Evolutionary conservation across 1,140 invertebrate genomes (phyloP).

Genomic region (Fragariocoptes setiger): DNA sequence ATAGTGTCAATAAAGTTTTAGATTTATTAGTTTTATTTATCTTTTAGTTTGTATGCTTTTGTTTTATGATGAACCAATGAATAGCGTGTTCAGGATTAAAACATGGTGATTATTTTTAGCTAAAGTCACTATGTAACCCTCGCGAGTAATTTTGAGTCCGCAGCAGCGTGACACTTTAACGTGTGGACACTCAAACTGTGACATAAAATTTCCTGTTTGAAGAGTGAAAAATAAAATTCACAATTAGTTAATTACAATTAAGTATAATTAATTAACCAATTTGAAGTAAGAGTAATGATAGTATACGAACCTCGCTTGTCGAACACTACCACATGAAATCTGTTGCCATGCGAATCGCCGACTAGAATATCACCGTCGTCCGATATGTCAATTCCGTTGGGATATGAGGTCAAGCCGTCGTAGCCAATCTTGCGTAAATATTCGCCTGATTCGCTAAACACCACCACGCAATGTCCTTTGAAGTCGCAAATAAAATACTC

Average conservation of each 20-base stretch:
- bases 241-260: constrained; percentile 51
- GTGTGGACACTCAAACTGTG: constrained; percentile 80
- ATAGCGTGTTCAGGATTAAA: constrained; percentile 70
- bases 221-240: no score
- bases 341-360: constrained; percentile 84
- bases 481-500: constrained; percentile 93
- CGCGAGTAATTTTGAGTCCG: constrained; percentile 75
- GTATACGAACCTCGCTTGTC: constrained; percentile 8
- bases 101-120: constrained; percentile 96
- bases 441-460: constrained; percentile 62
- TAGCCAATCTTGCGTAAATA: constrained; percentile 70
- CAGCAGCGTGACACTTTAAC: constrained; percentile 89
- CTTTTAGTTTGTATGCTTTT: background rate
- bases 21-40: background rate
- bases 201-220: constrained; percentile 53
- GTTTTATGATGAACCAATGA: constrained; percentile 26
- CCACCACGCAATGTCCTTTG: constrained; percentile 83
- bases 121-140: constrained; percentile 78
- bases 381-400: constrained; percentile 86
- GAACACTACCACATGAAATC: constrained; percentile 82
- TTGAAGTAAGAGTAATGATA: no score
- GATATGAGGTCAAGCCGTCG: constrained; percentile 79
- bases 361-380: constrained; percentile 79
- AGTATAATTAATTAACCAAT: no score
- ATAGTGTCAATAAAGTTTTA: background rate